Evolutionary conservation across 2,888 invertebrate species (phyloP).

Genomic region (Lepidochrysops patricia): DNA sequence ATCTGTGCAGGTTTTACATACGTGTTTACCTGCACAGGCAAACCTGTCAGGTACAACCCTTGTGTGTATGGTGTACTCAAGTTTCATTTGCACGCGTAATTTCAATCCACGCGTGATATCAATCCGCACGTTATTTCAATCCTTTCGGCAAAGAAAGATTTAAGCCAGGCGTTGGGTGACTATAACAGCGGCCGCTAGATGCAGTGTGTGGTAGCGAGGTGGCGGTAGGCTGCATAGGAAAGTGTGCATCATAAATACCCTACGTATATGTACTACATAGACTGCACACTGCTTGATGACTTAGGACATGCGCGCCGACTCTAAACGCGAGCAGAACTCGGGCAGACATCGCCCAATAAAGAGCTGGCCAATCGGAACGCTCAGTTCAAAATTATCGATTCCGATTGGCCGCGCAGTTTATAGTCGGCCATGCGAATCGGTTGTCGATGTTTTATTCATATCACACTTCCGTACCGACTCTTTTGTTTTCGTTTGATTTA

Average conservation of each 20-base stretch:
- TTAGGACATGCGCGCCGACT: constrained; percentile 25
- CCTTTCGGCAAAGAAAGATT: constrained; percentile 19
- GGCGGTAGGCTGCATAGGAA: constrained; percentile 43
- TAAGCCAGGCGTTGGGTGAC: constrained; percentile 27
- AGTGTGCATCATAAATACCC: constrained; percentile 37
- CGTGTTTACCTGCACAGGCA: no score
- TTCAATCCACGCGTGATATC: no score
- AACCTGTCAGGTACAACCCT: no score
- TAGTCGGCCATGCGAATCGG: constrained; percentile 34
- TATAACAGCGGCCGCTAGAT: constrained; percentile 31
- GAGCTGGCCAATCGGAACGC: constrained; percentile 16
- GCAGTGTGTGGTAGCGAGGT: constrained; percentile 38
- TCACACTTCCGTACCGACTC: constrained; percentile 45
- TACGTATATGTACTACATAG: constrained; percentile 32
- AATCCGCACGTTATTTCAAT: constrained; percentile 20
- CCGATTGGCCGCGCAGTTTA: constrained; percentile 19
- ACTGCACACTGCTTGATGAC: constrained; percentile 35
- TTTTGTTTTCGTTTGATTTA: constrained; percentile 33
- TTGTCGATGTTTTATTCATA: constrained; percentile 51
- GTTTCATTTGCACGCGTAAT: no score
- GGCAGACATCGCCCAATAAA: constrained; percentile 9
- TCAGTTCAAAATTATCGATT: constrained; percentile 1
- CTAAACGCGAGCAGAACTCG: constrained; percentile 18
- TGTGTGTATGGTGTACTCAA: no score
- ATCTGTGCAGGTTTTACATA: no score